Evolutionary conservation across 2,113 vertebrate genomes (phyloP), one percentile per base, ranked within the genome.

Genomic region (Vidua chalybeata): DNA sequence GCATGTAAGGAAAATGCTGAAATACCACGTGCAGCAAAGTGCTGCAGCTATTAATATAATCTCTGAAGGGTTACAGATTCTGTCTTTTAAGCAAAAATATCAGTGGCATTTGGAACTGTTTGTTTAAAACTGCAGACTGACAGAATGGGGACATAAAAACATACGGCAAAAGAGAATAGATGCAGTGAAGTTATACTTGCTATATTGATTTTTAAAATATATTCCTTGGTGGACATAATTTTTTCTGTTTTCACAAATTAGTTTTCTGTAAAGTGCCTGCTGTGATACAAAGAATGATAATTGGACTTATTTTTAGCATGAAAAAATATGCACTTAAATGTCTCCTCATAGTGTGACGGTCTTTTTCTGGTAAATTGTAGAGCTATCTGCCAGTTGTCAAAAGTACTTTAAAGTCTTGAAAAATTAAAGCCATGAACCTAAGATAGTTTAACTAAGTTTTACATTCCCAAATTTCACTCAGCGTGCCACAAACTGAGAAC

Each of bases 71-170:
- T 92, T 92, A 94, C 81, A 94, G 68, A 83, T 90, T 89, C 85
- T 92, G 89, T 85, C 79, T 95, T 94, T 97, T 88, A 96, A 93
- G 63, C 83, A 95, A 96, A 96, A 97, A 96, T 96, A 95, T 64
- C 94, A 89, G 87, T 96, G 94, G 80, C 95, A 97, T 97, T 94
- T 97, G 90, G 93, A 97, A 90, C 54, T 93, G 92, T 96, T 97
- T 94, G 74, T 96, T 96, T 96, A 88, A 97, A 90, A 83, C 82
- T 73, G 41, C 68, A 95, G 74, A 96, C 89, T 96, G 97, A 98
- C 96, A 97, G 97, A 98, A 97, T 96, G 96, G 69, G 97, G 97
- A 92, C 95, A 97, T 67, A 84, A 96, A 96, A 96, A 96, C 83
- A 89, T 85, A 87, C 5, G 1, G 59, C 52, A 90, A 85, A 91